Evolutionary conservation across 2,113 vertebrate genomes (phyloP), one percentile per base, ranked within the genome.

Genomic region (Oceanodroma tethys): DNA sequence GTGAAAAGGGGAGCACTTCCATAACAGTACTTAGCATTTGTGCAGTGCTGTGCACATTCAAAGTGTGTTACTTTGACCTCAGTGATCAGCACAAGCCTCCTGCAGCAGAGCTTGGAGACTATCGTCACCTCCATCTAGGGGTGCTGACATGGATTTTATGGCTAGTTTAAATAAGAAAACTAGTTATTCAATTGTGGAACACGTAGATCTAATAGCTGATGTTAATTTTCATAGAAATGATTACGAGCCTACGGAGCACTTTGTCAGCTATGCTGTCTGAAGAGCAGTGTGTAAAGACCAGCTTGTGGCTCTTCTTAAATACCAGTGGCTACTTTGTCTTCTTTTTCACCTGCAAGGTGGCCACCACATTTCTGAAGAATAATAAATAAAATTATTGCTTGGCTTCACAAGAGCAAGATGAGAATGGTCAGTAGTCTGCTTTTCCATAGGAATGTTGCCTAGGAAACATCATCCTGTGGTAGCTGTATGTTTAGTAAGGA

Each of bases 371-470:
- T 92, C 42, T 67, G 27, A 93, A 78, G 20, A 72, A 60, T 26
- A 90, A 53, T 53, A 72, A 80, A 58, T 38, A 21, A 83, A 92
- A 91, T 87, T 76, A 36, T 26, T 63, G 9, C 45, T 72, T 62
- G 56, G 36, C 45, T 84, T 90, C 56, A 58, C 38, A 50, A 78
- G 9, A 78, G 8, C 58, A 74, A 72, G 60, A 65, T 67, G 21
- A 94, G 26, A 90, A 86, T 26, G 86, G 68, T 42, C 58, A 56
- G 40, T 38, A 66, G 34, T 32, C n/a, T 86, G 48, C 10, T 81
- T 97, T 83, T 93, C 72, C 83, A 90, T 83, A 74, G 78, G 73
- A 92, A 88, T 19, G 81, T 96, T 97, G 86, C 96, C 96, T 86
- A 83, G 93, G 97, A 94, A 95, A 96, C 93, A 56, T 72, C 85